phyloP scores from a whole-genome alignment of 2,888 invertebrate genomes.

The Ophion slaviceki region DNA sequence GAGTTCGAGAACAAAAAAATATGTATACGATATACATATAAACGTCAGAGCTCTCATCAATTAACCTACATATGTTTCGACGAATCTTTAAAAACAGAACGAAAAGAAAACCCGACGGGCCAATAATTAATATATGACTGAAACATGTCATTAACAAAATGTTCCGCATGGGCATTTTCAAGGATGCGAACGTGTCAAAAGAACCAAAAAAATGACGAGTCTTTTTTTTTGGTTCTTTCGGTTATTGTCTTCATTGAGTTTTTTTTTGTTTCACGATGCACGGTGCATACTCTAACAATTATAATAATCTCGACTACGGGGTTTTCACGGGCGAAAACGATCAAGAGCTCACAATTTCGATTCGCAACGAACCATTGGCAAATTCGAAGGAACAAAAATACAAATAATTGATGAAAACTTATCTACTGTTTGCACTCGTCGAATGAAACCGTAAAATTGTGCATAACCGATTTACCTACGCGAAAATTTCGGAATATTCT shows the following conservation, averaged over 20 bases:
- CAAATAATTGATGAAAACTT: background rate
- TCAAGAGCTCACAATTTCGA: slow-evolving; percentile 14
- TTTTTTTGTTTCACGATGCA: slow-evolving; percentile 74
- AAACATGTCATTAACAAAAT: slow-evolving; percentile 73
- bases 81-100: slow-evolving; percentile 62
- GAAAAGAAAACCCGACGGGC: slow-evolving; percentile 70
- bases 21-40: slow-evolving; percentile 31
- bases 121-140: slow-evolving; percentile 66
- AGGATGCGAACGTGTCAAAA: slow-evolving; percentile 60
- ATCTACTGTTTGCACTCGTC: too few species aligned
- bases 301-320: slow-evolving; percentile 71
- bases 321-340: slow-evolving; percentile 68
- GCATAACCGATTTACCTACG: background rate
- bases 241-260: background rate
- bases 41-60: slow-evolving; percentile 68
- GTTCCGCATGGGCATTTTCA: slow-evolving; percentile 73
- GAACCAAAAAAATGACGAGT: slow-evolving; percentile 33
- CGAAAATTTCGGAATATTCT: background rate
- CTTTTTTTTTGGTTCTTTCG: slow-evolving; percentile 34
- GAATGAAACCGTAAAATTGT: too few species aligned
- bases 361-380: background rate
- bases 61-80: slow-evolving; percentile 59
- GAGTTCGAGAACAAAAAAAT: slow-evolving; percentile 48
- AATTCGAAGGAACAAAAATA: background rate
- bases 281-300: slow-evolving; percentile 59